These are phyloP conservation scores for Protonibea diacanthus DNA, from an alignment of 2,797 vertebrate species.

Conservation along the genomic window DNA sequence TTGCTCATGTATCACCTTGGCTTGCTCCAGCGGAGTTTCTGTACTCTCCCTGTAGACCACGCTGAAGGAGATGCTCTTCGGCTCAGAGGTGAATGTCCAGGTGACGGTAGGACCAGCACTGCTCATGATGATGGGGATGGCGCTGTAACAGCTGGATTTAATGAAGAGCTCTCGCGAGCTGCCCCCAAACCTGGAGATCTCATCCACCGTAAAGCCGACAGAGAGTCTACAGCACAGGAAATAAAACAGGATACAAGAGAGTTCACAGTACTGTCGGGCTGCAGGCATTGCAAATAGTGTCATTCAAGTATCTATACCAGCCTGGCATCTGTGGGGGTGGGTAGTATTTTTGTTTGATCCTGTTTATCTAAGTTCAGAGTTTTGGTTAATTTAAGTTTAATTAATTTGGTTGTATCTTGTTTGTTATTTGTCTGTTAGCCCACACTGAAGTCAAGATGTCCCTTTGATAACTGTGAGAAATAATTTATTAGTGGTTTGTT, in stretches of 20 bases:
- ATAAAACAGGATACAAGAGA: background rate
- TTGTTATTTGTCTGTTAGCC: too few species aligned
- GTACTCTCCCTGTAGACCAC: slow-evolving; percentile 90
- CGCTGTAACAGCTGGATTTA: slow-evolving; percentile 93
- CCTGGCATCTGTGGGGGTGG: too few species aligned
- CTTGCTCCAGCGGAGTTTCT: slow-evolving; percentile 88
- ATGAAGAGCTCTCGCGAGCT: slow-evolving; percentile 91
- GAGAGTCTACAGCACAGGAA: slow-evolving; percentile 82
- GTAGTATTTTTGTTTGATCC: too few species aligned
- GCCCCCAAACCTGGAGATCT: slow-evolving; percentile 89
- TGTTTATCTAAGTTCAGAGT: too few species aligned
- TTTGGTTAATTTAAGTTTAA: too few species aligned
- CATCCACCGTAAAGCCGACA: slow-evolving; percentile 87
- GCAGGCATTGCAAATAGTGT: too few species aligned
- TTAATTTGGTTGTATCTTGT: too few species aligned
- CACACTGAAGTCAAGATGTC: too few species aligned
- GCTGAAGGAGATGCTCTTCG: slow-evolving; percentile 96
- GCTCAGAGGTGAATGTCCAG: slow-evolving; percentile 96
- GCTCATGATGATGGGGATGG: slow-evolving; percentile 87
- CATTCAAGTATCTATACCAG: too few species aligned
- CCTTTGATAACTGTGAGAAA: too few species aligned
- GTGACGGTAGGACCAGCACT: slow-evolving; percentile 88
- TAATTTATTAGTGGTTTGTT: too few species aligned
- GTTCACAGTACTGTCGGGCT: background rate
- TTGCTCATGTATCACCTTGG: slow-evolving; percentile 85